These are phyloP conservation scores for Litocranius walleri DNA, from an alignment of 2,113 vertebrate species.

Conservation along the genomic window DNA sequence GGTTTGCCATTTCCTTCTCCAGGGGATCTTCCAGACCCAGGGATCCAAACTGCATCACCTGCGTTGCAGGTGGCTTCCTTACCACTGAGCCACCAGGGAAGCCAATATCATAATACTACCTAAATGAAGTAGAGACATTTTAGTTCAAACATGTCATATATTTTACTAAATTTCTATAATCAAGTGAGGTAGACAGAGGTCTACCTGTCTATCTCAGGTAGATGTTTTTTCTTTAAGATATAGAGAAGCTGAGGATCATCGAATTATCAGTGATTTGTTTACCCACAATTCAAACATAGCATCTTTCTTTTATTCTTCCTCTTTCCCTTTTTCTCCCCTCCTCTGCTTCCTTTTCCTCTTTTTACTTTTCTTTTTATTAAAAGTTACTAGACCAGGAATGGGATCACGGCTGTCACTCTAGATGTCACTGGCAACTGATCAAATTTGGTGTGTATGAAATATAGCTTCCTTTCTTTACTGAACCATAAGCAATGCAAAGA, in stretches of 20 bases:
- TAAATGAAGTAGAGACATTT: background rate
- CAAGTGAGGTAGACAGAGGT: background rate
- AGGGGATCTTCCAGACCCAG: background rate
- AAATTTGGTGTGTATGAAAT: background rate
- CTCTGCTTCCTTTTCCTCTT: background rate
- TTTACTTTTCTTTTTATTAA: background rate
- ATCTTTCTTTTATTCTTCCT: background rate
- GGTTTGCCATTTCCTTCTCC: background rate
- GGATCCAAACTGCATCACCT: background rate
- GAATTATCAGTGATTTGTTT: background rate
- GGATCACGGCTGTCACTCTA: background rate
- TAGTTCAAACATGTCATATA: background rate
- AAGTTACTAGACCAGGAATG: background rate
- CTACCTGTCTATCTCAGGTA: background rate
- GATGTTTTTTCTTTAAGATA: background rate
- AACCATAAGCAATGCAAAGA: background rate
- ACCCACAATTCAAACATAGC: background rate
- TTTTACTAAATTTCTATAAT: background rate
- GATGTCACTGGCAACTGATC: background rate
- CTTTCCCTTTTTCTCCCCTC: background rate
- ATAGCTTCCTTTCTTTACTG: background rate
- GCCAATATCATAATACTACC: background rate
- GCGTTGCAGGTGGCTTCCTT: background rate
- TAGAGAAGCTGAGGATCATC: background rate
- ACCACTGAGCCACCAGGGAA: background rate